These are phyloP conservation scores for Drosophila glabriapex DNA, from an alignment of 2,888 invertebrate species.

Conservation along the genomic window DNA sequence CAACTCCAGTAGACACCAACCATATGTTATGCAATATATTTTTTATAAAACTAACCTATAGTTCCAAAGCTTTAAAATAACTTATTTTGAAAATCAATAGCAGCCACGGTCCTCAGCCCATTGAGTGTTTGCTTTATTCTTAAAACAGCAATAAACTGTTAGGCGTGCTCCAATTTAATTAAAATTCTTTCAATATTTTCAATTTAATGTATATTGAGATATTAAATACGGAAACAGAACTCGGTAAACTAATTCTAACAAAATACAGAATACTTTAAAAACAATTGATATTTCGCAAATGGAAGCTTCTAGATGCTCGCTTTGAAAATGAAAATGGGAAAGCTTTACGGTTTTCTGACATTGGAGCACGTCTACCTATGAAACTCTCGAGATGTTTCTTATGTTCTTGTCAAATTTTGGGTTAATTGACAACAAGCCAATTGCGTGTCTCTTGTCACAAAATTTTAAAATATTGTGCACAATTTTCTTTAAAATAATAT, in stretches of 20 bases:
- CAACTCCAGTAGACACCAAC: background rate
- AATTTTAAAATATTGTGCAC: background rate
- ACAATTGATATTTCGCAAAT: background rate
- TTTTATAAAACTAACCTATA: background rate
- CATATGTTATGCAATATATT: background rate
- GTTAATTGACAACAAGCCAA: background rate
- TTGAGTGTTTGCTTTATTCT: background rate
- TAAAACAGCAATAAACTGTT: background rate
- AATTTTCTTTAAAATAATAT: background rate
- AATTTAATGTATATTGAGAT: too few relatives aligned
- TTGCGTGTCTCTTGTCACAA: background rate
- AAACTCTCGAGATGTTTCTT: background rate
- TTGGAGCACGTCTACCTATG: background rate
- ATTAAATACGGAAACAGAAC: too few relatives aligned
- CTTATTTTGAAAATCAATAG: too few relatives aligned
- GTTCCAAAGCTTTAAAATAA: too few relatives aligned
- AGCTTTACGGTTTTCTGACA: background rate
- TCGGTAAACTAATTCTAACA: background rate
- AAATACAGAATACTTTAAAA: background rate
- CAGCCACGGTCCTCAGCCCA: background rate
- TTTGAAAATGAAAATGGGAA: background rate
- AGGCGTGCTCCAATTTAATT: background rate
- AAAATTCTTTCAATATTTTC: background rate
- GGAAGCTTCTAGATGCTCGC: background rate
- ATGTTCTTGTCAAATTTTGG: background rate